Evolutionary conservation across 2,888 invertebrate genomes (phyloP), one percentile per base, ranked within the genome.

Genomic region (Hypselothyrea guttata): DNA sequence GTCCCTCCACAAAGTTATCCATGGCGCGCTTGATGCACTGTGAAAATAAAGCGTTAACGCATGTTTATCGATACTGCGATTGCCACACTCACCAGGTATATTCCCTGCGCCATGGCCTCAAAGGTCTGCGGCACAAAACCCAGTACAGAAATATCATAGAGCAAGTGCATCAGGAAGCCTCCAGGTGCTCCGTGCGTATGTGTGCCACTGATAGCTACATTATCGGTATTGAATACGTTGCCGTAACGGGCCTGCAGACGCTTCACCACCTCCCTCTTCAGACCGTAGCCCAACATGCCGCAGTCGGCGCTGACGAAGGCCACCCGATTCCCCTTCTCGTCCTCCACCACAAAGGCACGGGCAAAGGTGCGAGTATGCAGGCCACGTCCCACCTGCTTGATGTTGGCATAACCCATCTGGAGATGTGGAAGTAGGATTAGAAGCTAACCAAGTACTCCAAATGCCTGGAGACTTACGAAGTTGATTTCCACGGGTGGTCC

Each of bases 391-490:
- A 92, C 93, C 88, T 98, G 98, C 57, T 92, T 92, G 34, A 95
- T 91, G 86, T 95, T 95, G 0, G 97, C 98, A 89, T 98, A 98
- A 4, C 98, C 98, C 96, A 98, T 96, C 97, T 97, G 86, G 13
- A n/a, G n/a, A n/a, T n/a, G n/a, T n/a, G n/a, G n/a, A n/a, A n/a
- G n/a, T n/a, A n/a, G n/a, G n/a, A n/a, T n/a, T n/a, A n/a, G n/a
- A n/a, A n/a, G n/a, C n/a, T n/a, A n/a, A n/a, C n/a, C n/a, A n/a
- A n/a, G n/a, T n/a, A n/a, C n/a, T n/a, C n/a, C n/a, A n/a, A n/a
- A 12, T 7, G n/a, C n/a, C n/a, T n/a, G n/a, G n/a, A n/a, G n/a
- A 93, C 95, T 94, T 91, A 98, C 98, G 91, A 98, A 96, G 75
- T 93, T 93, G 59, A 98, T 93, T 91, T 96, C 97, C 1, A 95